A percentile compares a stretch with the other conserved stretches of the same genome.
Evolutionary conservation across 2,113 vertebrate species (phyloP).

Genomic region (Passerina amoena): DNA sequence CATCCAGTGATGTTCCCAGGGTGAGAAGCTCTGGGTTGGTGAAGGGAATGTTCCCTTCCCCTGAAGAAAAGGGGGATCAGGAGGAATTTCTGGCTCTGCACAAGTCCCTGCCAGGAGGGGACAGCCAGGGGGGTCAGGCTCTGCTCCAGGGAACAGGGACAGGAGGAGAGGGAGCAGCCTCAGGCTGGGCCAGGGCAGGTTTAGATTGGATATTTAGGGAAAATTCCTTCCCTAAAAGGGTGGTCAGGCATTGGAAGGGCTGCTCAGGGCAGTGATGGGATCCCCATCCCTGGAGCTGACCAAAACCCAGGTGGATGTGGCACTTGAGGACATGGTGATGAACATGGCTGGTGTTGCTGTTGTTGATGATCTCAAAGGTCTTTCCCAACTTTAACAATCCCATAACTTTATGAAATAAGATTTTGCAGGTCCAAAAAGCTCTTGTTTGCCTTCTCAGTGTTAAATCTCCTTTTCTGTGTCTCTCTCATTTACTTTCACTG

Average conservation of each 20-base stretch:
- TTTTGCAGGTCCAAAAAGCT: not conserved
- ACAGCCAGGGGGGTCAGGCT: accelerated
- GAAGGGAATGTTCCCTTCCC: not conserved
- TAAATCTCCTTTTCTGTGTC: not conserved
- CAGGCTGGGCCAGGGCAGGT: accelerated
- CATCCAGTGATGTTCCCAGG: accelerated
- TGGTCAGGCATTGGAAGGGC: not conserved
- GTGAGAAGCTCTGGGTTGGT: not conserved
- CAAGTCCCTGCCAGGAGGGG: not conserved
- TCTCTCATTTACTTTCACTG: accelerated
- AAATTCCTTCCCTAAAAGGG: not conserved
- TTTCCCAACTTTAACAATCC: not conserved
- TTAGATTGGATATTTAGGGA: not conserved
- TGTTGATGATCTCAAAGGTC: not conserved
- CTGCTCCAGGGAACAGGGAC: not conserved
- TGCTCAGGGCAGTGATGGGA: not conserved
- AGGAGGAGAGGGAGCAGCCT: not conserved
- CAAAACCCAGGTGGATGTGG: accelerated
- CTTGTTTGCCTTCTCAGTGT: not conserved
- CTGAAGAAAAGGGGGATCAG: not conserved
- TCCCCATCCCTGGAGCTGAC: not conserved
- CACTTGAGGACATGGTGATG: not conserved
- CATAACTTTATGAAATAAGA: too few species aligned
- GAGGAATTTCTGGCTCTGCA: not conserved
- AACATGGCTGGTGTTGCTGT: accelerated